Evolutionary conservation across 2,888 invertebrate genomes (phyloP).

Genomic region (Hyalella azteca): DNA sequence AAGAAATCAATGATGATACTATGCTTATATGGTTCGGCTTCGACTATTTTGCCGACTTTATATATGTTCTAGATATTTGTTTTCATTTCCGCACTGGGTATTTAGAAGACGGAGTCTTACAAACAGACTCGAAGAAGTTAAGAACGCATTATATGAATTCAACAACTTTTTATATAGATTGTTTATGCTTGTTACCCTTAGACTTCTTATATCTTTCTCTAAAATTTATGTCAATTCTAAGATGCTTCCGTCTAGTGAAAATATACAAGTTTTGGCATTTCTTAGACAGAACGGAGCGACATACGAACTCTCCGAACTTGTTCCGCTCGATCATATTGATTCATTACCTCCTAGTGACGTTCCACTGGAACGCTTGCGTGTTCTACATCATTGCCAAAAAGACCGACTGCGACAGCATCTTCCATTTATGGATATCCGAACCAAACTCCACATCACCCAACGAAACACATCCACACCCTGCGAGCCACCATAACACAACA

Average conservation of each 20-base stretch:
- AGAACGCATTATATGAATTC: slow-evolving; percentile 98
- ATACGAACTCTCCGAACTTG: slow-evolving; percentile 98
- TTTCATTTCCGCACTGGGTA: slow-evolving; percentile 98
- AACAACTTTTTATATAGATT: slow-evolving; percentile 97
- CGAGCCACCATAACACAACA: background rate
- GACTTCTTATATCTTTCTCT: slow-evolving; percentile 98
- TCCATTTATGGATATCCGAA: slow-evolving; percentile 62
- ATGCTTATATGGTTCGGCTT: slow-evolving; percentile 69
- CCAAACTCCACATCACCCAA: background rate
- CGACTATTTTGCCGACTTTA: slow-evolving; percentile 95
- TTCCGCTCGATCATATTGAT: slow-evolving; percentile 69
- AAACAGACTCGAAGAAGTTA: slow-evolving; percentile 91
- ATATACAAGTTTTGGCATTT: slow-evolving; percentile 98
- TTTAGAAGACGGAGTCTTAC: slow-evolving; percentile 91
- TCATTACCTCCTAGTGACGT: slow-evolving; percentile 76
- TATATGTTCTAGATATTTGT: slow-evolving; percentile 93
- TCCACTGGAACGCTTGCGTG: slow-evolving; percentile 99
- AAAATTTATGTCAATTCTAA: slow-evolving; percentile 89
- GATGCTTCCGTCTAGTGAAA: slow-evolving; percentile 94
- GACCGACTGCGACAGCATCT: slow-evolving; percentile 92
- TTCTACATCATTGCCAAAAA: slow-evolving; percentile 96
- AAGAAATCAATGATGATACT: slow-evolving; percentile 77
- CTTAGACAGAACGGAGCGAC: slow-evolving; percentile 96
- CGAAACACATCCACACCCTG: background rate
- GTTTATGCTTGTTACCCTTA: slow-evolving; percentile 93